Base-by-base conservation (phyloP, 2,888 invertebrate genomes). In the Rhingia rostrata region DNA sequence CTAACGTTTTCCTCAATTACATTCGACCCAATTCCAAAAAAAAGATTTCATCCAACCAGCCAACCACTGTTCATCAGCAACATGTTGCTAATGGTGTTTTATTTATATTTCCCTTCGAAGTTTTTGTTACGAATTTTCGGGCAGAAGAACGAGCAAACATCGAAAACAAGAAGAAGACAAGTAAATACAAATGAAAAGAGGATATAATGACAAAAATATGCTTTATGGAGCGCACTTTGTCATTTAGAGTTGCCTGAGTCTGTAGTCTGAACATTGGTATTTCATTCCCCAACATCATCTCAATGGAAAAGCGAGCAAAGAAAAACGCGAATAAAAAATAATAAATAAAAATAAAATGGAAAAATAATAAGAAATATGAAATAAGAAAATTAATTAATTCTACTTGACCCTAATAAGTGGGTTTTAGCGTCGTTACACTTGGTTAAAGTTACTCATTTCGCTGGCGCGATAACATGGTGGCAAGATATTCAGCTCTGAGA, bases 321-420 rank as follows among this genome's bases (percentile, higher is more conserved):
- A 35, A 74, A 67, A 51, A 60, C 32, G 45, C 30, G 43, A 77
- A 60, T n/a, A 39, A 61, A 53, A 30, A 35, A 22, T 47, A 12
- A 60, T 64, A 9, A 9, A 10, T 6, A 14, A 43, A 66, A 43
- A n/a, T n/a, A n/a, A 53, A 41, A 9, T n/a, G 6, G 6, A 53
- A 41, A 56, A 67, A 67, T 33, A 51, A 67, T 73, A 73, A 22
- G 22, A 22, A 56, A 51, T 49, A 70, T 33, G 51, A 60, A 70
- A 73, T 56, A 77, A 69, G 69, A 77, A 70, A 64, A 70, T 63
- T 63, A 78, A 78, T 78, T 78, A 78, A 78, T 78, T 78, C 78
- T 64, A 63, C 78, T 78, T 78, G 78, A 78, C 78, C 78, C 78
- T 78, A 78, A 63, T 78, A 78, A 63, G 78, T 58, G 78, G 51